A percentile compares a stretch with the other conserved stretches of the same genome.
phyloP scores from a whole-genome alignment of 2,888 invertebrate genomes.

The Crossocerus cetratus region DNA sequence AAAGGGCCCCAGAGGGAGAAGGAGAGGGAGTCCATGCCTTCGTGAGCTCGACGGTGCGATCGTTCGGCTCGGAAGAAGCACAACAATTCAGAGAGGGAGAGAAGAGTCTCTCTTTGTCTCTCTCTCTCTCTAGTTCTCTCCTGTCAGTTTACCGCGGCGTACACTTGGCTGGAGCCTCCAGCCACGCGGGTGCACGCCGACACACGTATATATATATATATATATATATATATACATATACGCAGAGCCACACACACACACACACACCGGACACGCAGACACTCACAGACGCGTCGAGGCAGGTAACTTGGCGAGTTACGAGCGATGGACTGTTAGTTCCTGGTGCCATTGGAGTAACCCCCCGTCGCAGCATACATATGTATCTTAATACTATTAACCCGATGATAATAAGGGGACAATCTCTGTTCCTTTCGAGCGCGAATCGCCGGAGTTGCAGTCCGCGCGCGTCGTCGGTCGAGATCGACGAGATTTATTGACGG shows the following conservation, averaged over 20 bases:
- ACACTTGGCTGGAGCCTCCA: too few relatives aligned
- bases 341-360: conserved; percentile 17
- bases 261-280: conserved; percentile 23
- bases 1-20: too few relatives aligned
- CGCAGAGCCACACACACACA: too few relatives aligned
- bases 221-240: too few relatives aligned
- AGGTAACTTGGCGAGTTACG: conserved; percentile 34
- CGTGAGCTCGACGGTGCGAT: conserved; percentile 36
- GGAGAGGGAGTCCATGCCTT: neutral
- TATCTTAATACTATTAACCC: too few relatives aligned
- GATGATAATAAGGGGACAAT: too few relatives aligned
- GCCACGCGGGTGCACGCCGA: too few relatives aligned
- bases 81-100: conserved; percentile 17
- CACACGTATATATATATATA: too few relatives aligned
- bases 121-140: too few relatives aligned
- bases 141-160: conserved; percentile 33
- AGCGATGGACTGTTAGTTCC: conserved; percentile 45
- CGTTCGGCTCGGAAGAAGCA: conserved; percentile 28
- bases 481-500: neutral
- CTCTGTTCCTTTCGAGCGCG: too few relatives aligned
- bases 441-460: too few relatives aligned
- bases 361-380: too few relatives aligned
- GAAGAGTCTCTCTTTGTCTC: conserved; percentile 27
- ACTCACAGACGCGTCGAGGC: conserved; percentile 36
- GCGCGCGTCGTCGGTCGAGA: neutral